Evolutionary conservation across 2,797 vertebrate species (phyloP), one percentile per base, ranked within the genome.

Genomic region (Poecilia picta): DNA sequence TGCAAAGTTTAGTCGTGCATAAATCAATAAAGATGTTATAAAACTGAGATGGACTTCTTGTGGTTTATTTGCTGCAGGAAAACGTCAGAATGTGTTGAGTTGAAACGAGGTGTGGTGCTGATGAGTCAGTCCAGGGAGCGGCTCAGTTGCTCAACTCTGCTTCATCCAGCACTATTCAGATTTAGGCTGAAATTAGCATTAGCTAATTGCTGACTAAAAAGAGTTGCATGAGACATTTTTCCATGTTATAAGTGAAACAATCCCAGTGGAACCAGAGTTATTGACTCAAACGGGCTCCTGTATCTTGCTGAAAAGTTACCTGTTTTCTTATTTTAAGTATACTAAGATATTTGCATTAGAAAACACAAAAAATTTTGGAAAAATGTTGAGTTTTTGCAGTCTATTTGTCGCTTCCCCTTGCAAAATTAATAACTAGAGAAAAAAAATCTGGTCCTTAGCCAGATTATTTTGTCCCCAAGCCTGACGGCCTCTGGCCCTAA

Each of bases 1-100:
- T 39, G 76, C 46, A 74, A 76, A 87, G 59, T 62, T 66, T 90
- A 91, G 81, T 76, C 70, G 78, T 90, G 73, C 88, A 86, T 85
- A 81, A 81, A 72, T 88, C 83, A 94, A 94, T 95, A 94, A 95
- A 95, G 83, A 85, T 81, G 89, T 90, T 91, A 81, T 89, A 89
- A 86, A 78, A 77, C 76, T 70, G 18, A 73, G 8, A 10, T 62
- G 2, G 20, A 59, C 55, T 55, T 46, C 83, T 51, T 74, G 20
- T 39, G 64, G 45, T 86, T 73, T 73, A 12, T 84, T 82, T 72
- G 5, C 31, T 12, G 64, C 64, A 70, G 66, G 25, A 41, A 51
- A 41, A 43, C 20, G 39, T 43, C 36, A 70, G 66, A n/a, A 15
- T 23, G 2, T 28, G 43, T 15, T 15, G 41, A 71, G 4, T 7